Evolutionary conservation across 2,888 invertebrate genomes (phyloP).

Genomic region (Sclerodermus sp.): DNA sequence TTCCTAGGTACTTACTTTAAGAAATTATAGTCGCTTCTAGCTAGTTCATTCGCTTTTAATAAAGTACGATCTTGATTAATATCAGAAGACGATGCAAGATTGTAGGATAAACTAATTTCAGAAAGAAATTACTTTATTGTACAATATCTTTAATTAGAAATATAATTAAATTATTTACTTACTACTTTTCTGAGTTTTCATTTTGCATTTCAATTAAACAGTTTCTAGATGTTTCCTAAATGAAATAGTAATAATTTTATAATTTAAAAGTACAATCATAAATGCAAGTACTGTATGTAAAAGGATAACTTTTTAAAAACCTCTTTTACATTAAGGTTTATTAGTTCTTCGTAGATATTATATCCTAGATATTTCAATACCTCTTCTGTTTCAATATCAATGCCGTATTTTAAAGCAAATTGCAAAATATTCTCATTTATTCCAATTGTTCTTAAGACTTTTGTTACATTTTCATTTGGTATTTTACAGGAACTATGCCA

Average conservation of each 20-base stretch:
- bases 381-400: conserved; percentile 23
- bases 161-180: neutral
- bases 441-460: conserved; percentile 25
- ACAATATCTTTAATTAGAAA: neutral
- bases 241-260: no score
- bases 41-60: no score
- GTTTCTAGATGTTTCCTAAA: no score
- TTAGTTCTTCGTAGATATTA: conserved; percentile 12
- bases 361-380: conserved; percentile 30
- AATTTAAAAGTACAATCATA: no score
- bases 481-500: conserved; percentile 22
- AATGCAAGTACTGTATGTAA: no score
- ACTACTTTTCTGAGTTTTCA: conserved; percentile 2
- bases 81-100: no score
- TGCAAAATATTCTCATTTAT: conserved; percentile 22
- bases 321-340: neutral
- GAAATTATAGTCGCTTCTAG: no score
- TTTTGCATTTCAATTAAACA: neutral
- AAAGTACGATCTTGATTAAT: no score
- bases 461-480: conserved; percentile 13
- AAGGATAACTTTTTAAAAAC: no score
- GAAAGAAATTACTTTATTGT: neutral
- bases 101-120: no score
- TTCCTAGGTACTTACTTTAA: no score
- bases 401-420: conserved; percentile 23